Base-by-base conservation (phyloP, 30 jellyfish, hydroid and myxozoan genomes). In the Aurelia coerulea region DNA sequence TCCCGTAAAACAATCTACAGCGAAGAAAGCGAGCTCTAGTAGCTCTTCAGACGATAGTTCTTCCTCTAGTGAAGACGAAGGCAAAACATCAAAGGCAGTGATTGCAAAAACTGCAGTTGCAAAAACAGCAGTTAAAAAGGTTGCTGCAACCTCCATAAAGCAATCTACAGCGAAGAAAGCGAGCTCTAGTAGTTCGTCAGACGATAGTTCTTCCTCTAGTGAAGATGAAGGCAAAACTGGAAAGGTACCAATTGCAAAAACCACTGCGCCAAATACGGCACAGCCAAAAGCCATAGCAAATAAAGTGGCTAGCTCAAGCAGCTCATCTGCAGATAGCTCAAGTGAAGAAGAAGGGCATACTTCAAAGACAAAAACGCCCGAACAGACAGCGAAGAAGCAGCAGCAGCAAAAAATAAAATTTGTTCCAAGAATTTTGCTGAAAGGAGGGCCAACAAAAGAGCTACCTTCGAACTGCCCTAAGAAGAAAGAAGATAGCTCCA, bases 111-210 rank as follows among this genome's bases (percentile, higher is more conserved):
- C 31, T 32, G 67, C 33, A 59, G 50, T 41, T 31, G 65, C 65
- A 31, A 59, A 58, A 59, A 50, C 34, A 2, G 87, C 76, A 49
- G 51, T 39, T 2, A 39, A 2, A 39, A 39, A 39, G 51, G 51
- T 39, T 39, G 6, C 51, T 39, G 51, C 53, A 74, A 31, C 34
- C 18, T 42, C 62, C 78, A 19, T 39, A 9, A 39, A 6, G 6
- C 51, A 39, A 39, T 39, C 51, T 39, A 39, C 51, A 1, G 51
- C 51, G 51, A 39, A 39, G 51, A 39, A 39, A 39, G 51, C 51
- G 5, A 76, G 76, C 76, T 52, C 76, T 17, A 59, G 87, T 35
- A 76, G 87, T 18, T 76, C 87, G 5, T 76, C 87, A n/a, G 87
- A 76, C 3, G 68, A 58, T 39, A 39, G 51, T 39, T 1, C 51